Percentiles rank a stretch among this genome's conserved stretches.
Conservation (phyloP, 2,797 vertebrate species). For the Macropodus opercularis region DNA sequence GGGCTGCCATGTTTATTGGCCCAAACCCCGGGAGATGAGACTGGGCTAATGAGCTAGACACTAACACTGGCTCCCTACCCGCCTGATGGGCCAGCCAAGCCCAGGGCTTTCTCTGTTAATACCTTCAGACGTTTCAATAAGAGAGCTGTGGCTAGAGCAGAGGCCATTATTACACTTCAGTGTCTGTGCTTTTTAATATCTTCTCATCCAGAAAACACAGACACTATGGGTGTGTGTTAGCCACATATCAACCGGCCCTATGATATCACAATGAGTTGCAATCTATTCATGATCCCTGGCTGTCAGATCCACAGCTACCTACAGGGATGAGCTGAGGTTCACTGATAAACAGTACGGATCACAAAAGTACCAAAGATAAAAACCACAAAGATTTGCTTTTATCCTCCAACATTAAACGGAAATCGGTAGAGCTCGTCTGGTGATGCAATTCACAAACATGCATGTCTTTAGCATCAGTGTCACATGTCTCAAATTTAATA, state of each 20-base stretch:
- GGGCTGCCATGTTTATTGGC: slow-evolving; percentile 88
- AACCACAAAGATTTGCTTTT: neutral
- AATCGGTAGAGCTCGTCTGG: neutral
- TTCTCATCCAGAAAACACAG: slow-evolving; percentile 66
- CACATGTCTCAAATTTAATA: neutral
- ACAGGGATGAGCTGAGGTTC: slow-evolving; percentile 4
- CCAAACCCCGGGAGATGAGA: slow-evolving; percentile 81
- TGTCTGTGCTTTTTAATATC: slow-evolving; percentile 81
- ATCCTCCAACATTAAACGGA: neutral
- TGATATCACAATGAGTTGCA: slow-evolving; percentile 57
- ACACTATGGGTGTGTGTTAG: slow-evolving; percentile 65
- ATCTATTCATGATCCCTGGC: slow-evolving; percentile 48
- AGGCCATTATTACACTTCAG: slow-evolving; percentile 80
- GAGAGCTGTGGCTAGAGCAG: slow-evolving; percentile 65
- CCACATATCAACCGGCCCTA: slow-evolving; percentile 39
- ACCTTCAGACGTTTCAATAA: slow-evolving; percentile 83
- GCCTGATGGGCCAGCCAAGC: slow-evolving; percentile 64
- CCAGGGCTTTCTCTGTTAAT: slow-evolving; percentile 83
- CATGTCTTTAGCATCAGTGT: neutral
- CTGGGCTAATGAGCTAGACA: slow-evolving; percentile 78
- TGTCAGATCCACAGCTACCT: slow-evolving; percentile 41
- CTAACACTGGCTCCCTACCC: slow-evolving; percentile 68
- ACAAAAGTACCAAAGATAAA: slow-evolving; percentile 18
- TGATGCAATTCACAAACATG: neutral
- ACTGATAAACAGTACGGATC: slow-evolving; percentile 5